phyloP scores from a whole-genome alignment of 2,888 invertebrate genomes.

The Crocallis elinguaria region DNA sequence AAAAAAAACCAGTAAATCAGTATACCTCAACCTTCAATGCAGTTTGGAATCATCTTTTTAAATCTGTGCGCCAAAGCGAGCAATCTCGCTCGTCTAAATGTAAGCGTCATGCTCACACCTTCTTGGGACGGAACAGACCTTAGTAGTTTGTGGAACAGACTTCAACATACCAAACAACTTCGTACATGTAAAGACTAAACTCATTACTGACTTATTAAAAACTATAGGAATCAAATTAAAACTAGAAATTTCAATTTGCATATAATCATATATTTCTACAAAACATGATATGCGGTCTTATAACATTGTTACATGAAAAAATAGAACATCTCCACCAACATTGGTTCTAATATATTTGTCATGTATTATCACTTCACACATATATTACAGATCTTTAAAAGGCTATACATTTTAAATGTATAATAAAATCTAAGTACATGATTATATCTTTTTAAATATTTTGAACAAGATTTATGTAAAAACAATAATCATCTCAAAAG shows the following conservation, averaged over 20 bases:
- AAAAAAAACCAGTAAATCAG: too few relatives aligned
- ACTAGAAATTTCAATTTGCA: constrained; percentile 44
- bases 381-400: constrained; percentile 66
- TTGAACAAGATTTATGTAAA: constrained; percentile 12
- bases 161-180: too few relatives aligned
- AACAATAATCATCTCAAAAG: too few relatives aligned
- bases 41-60: too few relatives aligned
- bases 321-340: constrained; percentile 51
- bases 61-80: too few relatives aligned
- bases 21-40: too few relatives aligned
- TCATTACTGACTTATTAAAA: too few relatives aligned
- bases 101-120: too few relatives aligned
- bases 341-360: constrained; percentile 52
- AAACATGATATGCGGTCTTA: constrained; percentile 79
- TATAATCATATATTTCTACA: constrained; percentile 74
- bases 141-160: too few relatives aligned
- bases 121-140: too few relatives aligned
- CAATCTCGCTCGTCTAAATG: too few relatives aligned
- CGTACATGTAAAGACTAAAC: too few relatives aligned
- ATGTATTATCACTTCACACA: constrained; percentile 56
- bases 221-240: neutral
- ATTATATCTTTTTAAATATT: constrained; percentile 16
- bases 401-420: constrained; percentile 37
- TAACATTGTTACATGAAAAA: constrained; percentile 61
- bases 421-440: constrained; percentile 25